phyloP scores from a whole-genome alignment of 2,888 invertebrate genomes.

The Caprella mutica region DNA sequence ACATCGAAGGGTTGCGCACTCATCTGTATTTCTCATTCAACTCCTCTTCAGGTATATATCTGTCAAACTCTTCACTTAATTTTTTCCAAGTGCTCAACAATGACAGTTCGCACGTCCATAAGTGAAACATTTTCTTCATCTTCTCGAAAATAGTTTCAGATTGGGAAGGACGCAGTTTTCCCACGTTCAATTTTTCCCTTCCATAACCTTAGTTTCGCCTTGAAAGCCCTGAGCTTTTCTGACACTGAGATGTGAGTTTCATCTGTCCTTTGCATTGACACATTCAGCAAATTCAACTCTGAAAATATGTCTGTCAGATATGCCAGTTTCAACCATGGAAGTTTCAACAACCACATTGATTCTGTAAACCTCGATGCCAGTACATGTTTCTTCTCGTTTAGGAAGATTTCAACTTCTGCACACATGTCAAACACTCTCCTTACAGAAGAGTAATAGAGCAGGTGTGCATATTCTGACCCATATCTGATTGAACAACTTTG shows the following conservation, averaged over 20 bases:
- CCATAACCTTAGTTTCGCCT: conserved; percentile 13
- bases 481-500: no score
- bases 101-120: conserved; percentile 4
- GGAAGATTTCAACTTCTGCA: no score
- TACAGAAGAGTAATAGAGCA: no score
- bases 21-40: conserved; percentile 11
- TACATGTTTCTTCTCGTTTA: conserved; percentile 17
- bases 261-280: no score
- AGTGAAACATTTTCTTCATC: conserved; percentile 13
- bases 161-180: conserved; percentile 6
- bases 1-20: no score
- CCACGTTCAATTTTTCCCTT: conserved; percentile 12
- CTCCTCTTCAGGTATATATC: conserved; percentile 12
- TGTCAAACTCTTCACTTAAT: conserved; percentile 11
- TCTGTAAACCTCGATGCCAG: conserved; percentile 12
- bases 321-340: no score
- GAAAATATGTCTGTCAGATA: conserved; percentile 14
- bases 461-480: no score
- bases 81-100: conserved; percentile 11
- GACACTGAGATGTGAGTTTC: conserved; percentile 13
- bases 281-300: conserved; percentile 13
- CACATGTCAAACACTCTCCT: no score
- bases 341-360: conserved; percentile 12
- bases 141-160: conserved; percentile 10
- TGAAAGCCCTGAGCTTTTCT: conserved; percentile 14